These are phyloP conservation scores for Aphrophora alni DNA, from an alignment of 2,888 invertebrate species.

Conservation along the genomic window DNA sequence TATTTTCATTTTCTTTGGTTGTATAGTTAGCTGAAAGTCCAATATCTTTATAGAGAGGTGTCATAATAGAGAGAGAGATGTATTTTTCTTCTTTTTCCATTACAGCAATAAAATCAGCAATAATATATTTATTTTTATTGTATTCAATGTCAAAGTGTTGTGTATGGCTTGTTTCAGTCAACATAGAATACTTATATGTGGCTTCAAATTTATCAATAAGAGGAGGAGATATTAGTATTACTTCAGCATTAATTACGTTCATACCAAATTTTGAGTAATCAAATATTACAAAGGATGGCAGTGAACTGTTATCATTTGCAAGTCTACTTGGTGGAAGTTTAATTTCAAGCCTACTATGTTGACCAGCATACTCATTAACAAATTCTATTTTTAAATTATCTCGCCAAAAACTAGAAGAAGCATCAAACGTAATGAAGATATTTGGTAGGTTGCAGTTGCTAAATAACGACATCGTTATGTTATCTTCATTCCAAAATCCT, in stretches of 20 bases:
- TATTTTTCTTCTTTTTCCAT: neutral
- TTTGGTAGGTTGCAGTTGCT: neutral
- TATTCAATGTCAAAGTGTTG: neutral
- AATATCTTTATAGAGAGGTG: neutral
- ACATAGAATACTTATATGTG: neutral
- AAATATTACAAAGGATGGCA: neutral
- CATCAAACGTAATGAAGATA: neutral
- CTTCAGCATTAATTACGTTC: neutral
- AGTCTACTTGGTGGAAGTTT: neutral
- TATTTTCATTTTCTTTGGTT: neutral
- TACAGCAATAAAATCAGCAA: neutral
- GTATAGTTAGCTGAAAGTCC: neutral
- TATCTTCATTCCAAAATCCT: neutral
- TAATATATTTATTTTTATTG: neutral
- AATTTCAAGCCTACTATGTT: neutral
- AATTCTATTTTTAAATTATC: neutral
- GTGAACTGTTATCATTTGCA: neutral
- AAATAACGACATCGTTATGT: neutral
- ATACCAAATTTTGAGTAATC: neutral
- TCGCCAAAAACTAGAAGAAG: neutral
- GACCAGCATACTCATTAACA: neutral
- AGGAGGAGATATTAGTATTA: neutral
- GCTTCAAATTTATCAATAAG: neutral
- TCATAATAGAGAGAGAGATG: too few relatives aligned
- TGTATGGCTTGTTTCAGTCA: neutral